phyloP scores from a whole-genome alignment of 1,140 invertebrate genomes.

The Anadara kagoshimensis region DNA sequence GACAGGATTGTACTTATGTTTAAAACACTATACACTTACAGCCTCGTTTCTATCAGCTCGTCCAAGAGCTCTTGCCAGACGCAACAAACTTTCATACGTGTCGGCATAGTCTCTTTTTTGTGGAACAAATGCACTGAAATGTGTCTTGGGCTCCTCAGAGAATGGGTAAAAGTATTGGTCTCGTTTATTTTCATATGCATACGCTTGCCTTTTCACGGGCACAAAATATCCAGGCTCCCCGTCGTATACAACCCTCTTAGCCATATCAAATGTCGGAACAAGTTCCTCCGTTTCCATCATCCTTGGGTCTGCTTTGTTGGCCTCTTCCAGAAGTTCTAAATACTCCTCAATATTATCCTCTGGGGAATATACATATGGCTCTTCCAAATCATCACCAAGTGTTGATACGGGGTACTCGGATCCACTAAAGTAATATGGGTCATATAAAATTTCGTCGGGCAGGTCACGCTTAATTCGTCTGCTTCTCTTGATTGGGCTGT shows the following conservation, averaged over 20 bases:
- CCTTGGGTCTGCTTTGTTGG: slow-evolving; percentile 8
- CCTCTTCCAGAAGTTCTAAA: slow-evolving; percentile 10
- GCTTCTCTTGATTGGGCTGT: no score
- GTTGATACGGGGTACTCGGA: no score
- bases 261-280: not conserved
- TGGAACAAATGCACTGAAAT: slow-evolving; percentile 59
- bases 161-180: slow-evolving; percentile 56
- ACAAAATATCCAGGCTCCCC: slow-evolving; percentile 20
- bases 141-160: slow-evolving; percentile 51
- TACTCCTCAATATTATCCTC: not conserved
- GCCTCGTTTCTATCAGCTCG: no score
- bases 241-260: slow-evolving; percentile 8
- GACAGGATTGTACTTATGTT: no score
- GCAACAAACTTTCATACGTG: slow-evolving; percentile 48
- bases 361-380: not conserved
- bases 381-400: no score
- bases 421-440: no score
- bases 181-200: slow-evolving; percentile 47
- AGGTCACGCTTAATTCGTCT: no score
- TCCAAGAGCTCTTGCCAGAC: slow-evolving; percentile 48
- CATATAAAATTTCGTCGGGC: no score
- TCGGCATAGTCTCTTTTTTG: slow-evolving; percentile 51
- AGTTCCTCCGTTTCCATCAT: not conserved
- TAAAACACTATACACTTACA: no score
- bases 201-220: slow-evolving; percentile 42